Base-by-base conservation (phyloP, 2,113 vertebrate genomes). In the Aptenodytes patagonicus region DNA sequence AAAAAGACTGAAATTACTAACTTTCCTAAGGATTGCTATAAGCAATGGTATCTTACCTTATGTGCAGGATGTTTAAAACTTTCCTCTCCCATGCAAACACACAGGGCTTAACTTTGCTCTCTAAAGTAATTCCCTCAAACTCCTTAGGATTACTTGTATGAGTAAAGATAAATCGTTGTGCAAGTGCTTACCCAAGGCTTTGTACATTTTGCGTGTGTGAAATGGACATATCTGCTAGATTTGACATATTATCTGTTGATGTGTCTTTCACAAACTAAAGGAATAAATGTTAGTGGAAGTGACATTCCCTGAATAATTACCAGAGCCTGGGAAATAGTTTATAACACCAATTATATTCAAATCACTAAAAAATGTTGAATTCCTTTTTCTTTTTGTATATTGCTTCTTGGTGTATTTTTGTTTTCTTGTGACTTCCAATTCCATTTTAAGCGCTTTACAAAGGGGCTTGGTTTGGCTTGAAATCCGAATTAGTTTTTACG, bases 51-150 rank as follows among this genome's bases (percentile, higher is more conserved):
- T 92, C 46, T 83, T 91, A 91, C 60, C 40, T 66, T 91, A 52
- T 20, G 17, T 52, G 71, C 71, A 89, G 51, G 60, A 70, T 87
- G 61, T 89, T 75, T 94, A 60, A 87, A 87, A 71, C 11, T 70
- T 87, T 60, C 55, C 40, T 87, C 22, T 80, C 62, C 40, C 72
- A 77, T 52, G 47, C 58, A 87, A 88, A 90, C 38, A 84, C 8
- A 42, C 11, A 44, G 26, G 58, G 57, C 61, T 90, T 87, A 92
- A 54, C 38, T 77, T 87, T 68, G 22, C 8, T 68, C 42, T 13
- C 32, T 60, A 36, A 42, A 81, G 13, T 28, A 73, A 83, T 70
- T 87, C 42, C 32, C 17, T 83, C 31, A 73, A 31, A 36, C 51
- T 71, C 61, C 29, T 55, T 61, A 49, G 57, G 62, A 76, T 83